These are phyloP conservation scores for Plebejus anna DNA, from an alignment of 2,888 invertebrate genomes.

Conservation along the genomic window DNA sequence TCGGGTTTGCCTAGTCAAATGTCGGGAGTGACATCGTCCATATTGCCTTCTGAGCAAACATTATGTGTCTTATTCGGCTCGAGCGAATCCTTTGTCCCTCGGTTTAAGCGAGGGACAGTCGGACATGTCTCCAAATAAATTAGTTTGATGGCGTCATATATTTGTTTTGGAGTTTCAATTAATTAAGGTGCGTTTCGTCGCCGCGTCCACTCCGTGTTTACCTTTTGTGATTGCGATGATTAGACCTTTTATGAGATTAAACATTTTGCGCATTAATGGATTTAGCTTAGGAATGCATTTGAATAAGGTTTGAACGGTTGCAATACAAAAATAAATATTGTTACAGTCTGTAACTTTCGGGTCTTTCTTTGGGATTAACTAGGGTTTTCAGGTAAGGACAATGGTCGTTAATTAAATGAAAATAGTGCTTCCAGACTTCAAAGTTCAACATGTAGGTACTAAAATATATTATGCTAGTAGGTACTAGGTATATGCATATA, in stretches of 20 bases:
- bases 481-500: background rate
- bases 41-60: constrained; percentile 74
- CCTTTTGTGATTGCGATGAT: constrained; percentile 4
- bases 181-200: constrained; percentile 12
- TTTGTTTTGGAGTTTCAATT: constrained; percentile 24
- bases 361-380: background rate
- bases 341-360: no score
- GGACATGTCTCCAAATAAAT: constrained; percentile 11
- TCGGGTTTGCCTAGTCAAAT: constrained; percentile 70
- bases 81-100: constrained; percentile 51
- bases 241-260: constrained; percentile 16
- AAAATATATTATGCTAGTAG: background rate
- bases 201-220: background rate
- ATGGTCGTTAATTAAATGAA: background rate
- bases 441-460: background rate
- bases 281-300: background rate
- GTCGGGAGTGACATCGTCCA: constrained; percentile 60
- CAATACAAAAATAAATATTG: no score
- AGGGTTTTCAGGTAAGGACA: background rate
- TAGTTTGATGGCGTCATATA: constrained; percentile 22
- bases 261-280: background rate
- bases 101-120: constrained; percentile 31
- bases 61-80: constrained; percentile 48
- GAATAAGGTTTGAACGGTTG: background rate
- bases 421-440: background rate